These are phyloP conservation scores for Drosophila greeni DNA, from an alignment of 2,888 invertebrate genomes.

Conservation along the genomic window DNA sequence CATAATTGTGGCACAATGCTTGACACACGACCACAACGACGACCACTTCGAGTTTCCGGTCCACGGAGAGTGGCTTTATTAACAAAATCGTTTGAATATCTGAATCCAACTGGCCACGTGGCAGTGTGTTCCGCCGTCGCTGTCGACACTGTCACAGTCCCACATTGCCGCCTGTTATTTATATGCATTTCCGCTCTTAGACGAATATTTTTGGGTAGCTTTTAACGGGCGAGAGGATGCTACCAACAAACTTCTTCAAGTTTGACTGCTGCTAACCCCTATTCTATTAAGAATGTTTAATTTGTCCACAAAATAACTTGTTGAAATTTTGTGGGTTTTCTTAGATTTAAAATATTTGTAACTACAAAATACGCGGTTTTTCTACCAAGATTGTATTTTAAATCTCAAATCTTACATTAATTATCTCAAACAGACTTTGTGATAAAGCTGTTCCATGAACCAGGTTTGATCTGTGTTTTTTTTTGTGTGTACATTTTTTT, in stretches of 20 bases:
- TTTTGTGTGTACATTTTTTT: too few species aligned
- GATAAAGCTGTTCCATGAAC: too few species aligned
- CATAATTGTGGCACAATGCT: constrained; percentile 76
- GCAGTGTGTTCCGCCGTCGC: constrained; percentile 18
- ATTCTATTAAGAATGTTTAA: too few species aligned
- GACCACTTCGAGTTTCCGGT: constrained; percentile 61
- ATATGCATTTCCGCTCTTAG: constrained; percentile 54
- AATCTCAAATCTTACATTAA: too few species aligned
- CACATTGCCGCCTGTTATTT: constrained; percentile 52
- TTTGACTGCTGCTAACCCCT: neutral
- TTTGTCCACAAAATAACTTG: neutral
- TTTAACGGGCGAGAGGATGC: constrained; percentile 25
- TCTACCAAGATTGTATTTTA: too few species aligned
- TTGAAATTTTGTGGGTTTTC: neutral
- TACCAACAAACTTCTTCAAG: neutral
- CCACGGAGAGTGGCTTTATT: constrained; percentile 34
- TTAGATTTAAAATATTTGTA: neutral
- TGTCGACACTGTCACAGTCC: constrained; percentile 28
- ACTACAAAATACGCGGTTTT: too few species aligned
- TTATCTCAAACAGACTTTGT: too few species aligned
- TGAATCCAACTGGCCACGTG: constrained; percentile 32
- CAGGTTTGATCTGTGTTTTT: too few species aligned
- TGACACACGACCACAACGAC: constrained; percentile 77
- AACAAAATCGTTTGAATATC: constrained; percentile 37
- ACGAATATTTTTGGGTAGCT: constrained; percentile 54